Conservation (phyloP, 1,140 invertebrate species). For the Lethrus apterus region DNA sequence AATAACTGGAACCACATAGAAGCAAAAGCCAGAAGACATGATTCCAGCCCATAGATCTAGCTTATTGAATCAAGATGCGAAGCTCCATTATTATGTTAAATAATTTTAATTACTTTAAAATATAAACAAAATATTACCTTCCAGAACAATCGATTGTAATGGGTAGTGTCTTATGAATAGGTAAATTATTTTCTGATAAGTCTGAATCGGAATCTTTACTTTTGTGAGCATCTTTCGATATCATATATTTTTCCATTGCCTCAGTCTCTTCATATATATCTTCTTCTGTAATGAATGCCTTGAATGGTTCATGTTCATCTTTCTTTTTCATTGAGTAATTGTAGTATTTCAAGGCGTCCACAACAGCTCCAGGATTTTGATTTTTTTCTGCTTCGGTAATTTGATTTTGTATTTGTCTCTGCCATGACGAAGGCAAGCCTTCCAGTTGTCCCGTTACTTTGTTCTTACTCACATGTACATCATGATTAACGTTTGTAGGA, state of each 20-base stretch:
- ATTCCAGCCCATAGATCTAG: too few species aligned
- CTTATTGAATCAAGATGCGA: too few species aligned
- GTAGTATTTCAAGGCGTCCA: conserved; percentile 88
- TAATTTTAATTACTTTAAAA: too few species aligned
- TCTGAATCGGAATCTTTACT: conserved; percentile 52
- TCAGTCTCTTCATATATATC: conserved; percentile 68
- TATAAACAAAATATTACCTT: too few species aligned
- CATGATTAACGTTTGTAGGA: conserved; percentile 69
- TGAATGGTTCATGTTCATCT: conserved; percentile 47
- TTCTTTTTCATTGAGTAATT: conserved; percentile 77
- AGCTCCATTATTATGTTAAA: too few species aligned
- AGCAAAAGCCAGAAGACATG: too few species aligned
- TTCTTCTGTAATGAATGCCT: conserved; percentile 70
- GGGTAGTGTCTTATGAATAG: too few species aligned
- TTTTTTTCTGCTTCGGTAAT: conserved; percentile 83
- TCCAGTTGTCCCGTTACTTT: conserved; percentile 67
- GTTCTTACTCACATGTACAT: conserved; percentile 76
- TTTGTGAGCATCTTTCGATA: conserved; percentile 59
- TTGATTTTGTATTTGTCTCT: conserved; percentile 66
- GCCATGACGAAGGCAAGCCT: conserved; percentile 71
- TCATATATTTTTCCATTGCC: conserved; percentile 67
- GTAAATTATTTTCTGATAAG: too few species aligned
- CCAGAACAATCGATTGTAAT: too few species aligned
- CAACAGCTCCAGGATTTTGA: conserved; percentile 84
- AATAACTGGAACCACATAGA: too few species aligned